Conservation (phyloP, 2,113 vertebrate species). For the Motacilla alba region DNA sequence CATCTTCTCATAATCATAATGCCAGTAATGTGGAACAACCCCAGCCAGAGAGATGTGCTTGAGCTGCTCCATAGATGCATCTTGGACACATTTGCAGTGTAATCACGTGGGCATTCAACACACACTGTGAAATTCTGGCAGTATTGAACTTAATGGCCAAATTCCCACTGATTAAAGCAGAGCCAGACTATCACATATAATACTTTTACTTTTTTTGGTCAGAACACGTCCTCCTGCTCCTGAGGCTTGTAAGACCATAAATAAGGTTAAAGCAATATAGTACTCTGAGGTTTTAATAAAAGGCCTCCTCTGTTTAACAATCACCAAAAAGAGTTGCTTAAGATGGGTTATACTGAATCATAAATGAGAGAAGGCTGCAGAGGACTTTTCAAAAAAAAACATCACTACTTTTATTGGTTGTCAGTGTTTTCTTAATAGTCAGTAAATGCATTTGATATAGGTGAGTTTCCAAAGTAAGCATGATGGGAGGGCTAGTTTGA, state of each 20-base stretch:
- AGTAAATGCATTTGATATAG: slow-evolving; percentile 27
- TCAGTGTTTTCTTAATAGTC: slow-evolving; percentile 29
- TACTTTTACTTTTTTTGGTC: background rate
- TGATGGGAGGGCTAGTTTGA: slow-evolving; percentile 16
- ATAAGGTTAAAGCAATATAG: slow-evolving; percentile 39
- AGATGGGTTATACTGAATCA: background rate
- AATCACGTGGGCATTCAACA: background rate
- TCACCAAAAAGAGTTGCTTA: slow-evolving; percentile 24
- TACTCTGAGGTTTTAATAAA: slow-evolving; percentile 33
- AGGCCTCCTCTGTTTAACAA: slow-evolving; percentile 32
- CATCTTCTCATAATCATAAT: background rate
- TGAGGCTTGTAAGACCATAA: slow-evolving; percentile 37
- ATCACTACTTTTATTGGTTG: slow-evolving; percentile 33
- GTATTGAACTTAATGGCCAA: background rate
- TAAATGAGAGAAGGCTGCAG: slow-evolving; percentile 1
- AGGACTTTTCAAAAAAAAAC: background rate
- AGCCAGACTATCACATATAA: background rate
- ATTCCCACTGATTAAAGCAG: slow-evolving; percentile 6
- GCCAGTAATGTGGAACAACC: background rate
- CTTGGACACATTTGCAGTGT: background rate
- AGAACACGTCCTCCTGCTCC: slow-evolving; percentile 30
- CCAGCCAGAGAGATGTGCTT: background rate
- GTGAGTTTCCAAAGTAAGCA: slow-evolving; percentile 28
- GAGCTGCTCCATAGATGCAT: background rate
- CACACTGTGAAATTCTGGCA: background rate